Evolutionary conservation across 1,140 invertebrate species (phyloP).

Genomic region (Drosophila suzukii): DNA sequence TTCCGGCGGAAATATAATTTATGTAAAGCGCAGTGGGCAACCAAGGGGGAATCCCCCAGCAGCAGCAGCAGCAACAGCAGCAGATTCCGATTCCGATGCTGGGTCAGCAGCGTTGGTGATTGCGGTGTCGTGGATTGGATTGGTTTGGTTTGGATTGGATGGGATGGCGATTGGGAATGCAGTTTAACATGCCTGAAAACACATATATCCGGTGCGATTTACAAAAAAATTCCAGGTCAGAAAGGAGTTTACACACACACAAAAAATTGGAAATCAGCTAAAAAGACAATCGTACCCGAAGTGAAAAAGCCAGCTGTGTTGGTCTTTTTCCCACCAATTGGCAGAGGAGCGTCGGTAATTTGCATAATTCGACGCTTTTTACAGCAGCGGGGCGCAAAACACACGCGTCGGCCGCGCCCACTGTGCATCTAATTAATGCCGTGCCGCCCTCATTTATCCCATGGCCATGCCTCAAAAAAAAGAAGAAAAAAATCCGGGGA

Average conservation of each 20-base stretch:
- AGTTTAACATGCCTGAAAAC: slow-evolving; percentile 64
- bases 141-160: slow-evolving; percentile 39
- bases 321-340: slow-evolving; percentile 40
- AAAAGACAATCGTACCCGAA: slow-evolving; percentile 5
- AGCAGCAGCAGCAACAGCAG: slow-evolving; percentile 7
- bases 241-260: not conserved
- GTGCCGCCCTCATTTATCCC: slow-evolving; percentile 43
- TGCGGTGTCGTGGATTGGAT: slow-evolving; percentile 46
- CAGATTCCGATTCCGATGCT: slow-evolving; percentile 13
- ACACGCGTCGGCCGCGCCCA: slow-evolving; percentile 24
- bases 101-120: slow-evolving; percentile 27
- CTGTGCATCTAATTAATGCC: slow-evolving; percentile 59
- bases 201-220: slow-evolving; percentile 77
- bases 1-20: slow-evolving; percentile 83
- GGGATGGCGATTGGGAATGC: slow-evolving; percentile 38
- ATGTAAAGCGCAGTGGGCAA: slow-evolving; percentile 81
- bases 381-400: not conserved
- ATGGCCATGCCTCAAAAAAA: slow-evolving; percentile 28
- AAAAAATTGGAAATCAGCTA: slow-evolving; percentile 22
- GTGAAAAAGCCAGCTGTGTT: not conserved
- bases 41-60: slow-evolving; percentile 43
- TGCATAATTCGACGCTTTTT: slow-evolving; percentile 52
- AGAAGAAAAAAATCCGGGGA: not conserved
- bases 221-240: slow-evolving; percentile 49
- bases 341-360: slow-evolving; percentile 30